phyloP scores from a whole-genome alignment of 2,113 vertebrate species.

The Tor tambroides region DNA sequence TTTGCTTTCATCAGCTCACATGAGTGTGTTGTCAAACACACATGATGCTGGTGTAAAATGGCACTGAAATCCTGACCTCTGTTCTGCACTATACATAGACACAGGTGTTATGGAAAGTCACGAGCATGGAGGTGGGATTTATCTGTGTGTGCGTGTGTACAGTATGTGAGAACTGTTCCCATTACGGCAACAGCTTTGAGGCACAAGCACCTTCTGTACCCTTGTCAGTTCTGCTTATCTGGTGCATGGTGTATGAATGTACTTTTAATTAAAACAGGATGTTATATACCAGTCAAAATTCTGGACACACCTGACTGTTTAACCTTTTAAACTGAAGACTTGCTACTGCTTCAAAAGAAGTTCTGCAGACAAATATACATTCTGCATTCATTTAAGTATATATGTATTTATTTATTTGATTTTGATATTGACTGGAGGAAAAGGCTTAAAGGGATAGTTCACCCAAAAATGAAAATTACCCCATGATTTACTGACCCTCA shows the following conservation, averaged over 20 bases:
- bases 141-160: background rate
- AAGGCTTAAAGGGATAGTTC: too few relatives aligned
- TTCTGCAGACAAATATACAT: background rate
- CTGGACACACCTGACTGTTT: background rate
- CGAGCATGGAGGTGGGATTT: conserved; percentile 6
- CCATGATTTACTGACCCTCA: too few relatives aligned
- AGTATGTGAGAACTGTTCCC: conserved; percentile 21
- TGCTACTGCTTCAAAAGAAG: background rate
- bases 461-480: too few relatives aligned
- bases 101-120: conserved; percentile 69
- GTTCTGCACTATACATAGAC: conserved; percentile 49
- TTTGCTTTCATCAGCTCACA: background rate
- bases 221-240: background rate
- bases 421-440: too few relatives aligned
- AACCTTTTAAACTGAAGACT: background rate
- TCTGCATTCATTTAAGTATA: background rate
- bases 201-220: background rate
- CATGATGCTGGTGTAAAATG: background rate
- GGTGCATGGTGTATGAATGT: background rate
- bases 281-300: background rate
- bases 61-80: background rate
- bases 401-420: too few relatives aligned
- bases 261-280: background rate
- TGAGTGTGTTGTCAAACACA: conserved; percentile 65
- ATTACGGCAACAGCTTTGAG: conserved; percentile 7